These are phyloP conservation scores for Eurytemora carolleeae DNA, from an alignment of 1,140 invertebrate genomes.

Conservation along the genomic window DNA sequence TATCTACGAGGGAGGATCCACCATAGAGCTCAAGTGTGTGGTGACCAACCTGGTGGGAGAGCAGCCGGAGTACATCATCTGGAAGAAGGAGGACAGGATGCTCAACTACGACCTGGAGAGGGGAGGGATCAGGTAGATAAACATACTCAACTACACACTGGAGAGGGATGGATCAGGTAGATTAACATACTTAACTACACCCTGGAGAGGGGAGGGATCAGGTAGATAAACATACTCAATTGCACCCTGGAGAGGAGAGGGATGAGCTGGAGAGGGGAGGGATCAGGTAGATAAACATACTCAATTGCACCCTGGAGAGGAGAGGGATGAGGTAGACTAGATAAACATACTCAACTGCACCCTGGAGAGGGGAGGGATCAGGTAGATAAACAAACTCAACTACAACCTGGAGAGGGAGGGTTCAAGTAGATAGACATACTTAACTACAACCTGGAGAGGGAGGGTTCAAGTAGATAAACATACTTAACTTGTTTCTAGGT, in stretches of 20 bases:
- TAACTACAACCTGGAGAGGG: background rate
- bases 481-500: no score
- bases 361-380: conserved; percentile 57
- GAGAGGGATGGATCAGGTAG: background rate
- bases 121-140: conserved; percentile 63
- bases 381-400: no score
- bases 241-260: background rate
- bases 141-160: conserved; percentile 13
- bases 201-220: conserved; percentile 22
- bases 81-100: conserved; percentile 51
- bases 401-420: background rate
- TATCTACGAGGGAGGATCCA: conserved; percentile 64
- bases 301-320: background rate
- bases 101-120: conserved; percentile 63
- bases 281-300: no score
- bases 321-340: no score
- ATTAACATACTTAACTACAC: no score
- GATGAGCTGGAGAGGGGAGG: conserved; percentile 23
- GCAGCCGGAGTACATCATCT: conserved; percentile 41
- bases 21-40: conserved; percentile 60
- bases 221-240: no score
- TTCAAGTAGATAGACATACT: no score
- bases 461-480: no score
- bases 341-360: conserved; percentile 68
- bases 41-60: conserved; percentile 47